phyloP scores from a whole-genome alignment of 2,888 invertebrate species.

The Agrotis ipsilon region DNA sequence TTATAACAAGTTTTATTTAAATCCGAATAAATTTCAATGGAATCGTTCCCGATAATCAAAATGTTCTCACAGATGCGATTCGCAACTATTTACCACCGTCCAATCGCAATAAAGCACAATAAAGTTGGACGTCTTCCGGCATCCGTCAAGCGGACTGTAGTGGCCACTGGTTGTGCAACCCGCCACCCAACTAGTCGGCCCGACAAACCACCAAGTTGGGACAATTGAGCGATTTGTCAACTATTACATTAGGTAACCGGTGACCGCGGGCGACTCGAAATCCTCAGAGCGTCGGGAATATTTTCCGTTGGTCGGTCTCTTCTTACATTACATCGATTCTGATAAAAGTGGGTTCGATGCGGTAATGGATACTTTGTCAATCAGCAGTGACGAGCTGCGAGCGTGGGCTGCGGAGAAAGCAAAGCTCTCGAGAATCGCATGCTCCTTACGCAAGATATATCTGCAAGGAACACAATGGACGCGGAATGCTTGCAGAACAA shows the following conservation, averaged over 20 bases:
- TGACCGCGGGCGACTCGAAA: conserved; percentile 78
- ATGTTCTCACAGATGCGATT: conserved; percentile 74
- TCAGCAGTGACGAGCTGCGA: conserved; percentile 80
- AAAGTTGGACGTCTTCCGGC: conserved; percentile 87
- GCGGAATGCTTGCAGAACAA: conserved; percentile 88
- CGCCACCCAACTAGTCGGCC: conserved; percentile 84
- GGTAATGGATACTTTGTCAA: conserved; percentile 85
- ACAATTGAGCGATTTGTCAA: conserved; percentile 91
- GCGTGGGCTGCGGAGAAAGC: conserved; percentile 84
- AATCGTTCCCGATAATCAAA: conserved; percentile 71
- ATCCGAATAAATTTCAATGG: conserved; percentile 65
- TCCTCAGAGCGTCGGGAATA: conserved; percentile 70
- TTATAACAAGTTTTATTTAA: conserved; percentile 52
- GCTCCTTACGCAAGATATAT: conserved; percentile 89
- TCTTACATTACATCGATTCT: conserved; percentile 76
- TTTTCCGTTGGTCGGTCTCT: conserved; percentile 75
- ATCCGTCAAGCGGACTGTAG: conserved; percentile 81
- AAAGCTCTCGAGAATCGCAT: conserved; percentile 80
- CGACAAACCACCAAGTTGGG: conserved; percentile 78
- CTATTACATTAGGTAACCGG: conserved; percentile 85
- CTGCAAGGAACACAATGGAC: conserved; percentile 88
- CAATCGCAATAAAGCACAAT: conserved; percentile 87
- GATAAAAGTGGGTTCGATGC: conserved; percentile 76
- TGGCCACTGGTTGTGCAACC: conserved; percentile 81
- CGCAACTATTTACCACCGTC: conserved; percentile 78